A percentile compares a stretch with the other conserved stretches of the same genome.
phyloP scores from a whole-genome alignment of 2,113 vertebrate genomes.

The Sialia sialis region DNA sequence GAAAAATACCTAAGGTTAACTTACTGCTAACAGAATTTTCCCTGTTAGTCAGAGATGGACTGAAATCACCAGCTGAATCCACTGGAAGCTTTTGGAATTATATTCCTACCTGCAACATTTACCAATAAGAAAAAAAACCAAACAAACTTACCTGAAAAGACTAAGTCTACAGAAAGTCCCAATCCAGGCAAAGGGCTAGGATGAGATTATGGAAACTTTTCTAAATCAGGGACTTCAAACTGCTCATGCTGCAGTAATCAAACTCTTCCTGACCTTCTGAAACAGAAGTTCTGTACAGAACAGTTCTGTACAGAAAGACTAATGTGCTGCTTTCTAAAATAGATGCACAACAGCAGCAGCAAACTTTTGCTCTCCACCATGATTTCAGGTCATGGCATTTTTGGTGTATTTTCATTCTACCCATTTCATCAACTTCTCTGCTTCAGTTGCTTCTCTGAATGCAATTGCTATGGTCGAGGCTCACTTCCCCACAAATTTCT shows the following conservation, averaged over 20 bases:
- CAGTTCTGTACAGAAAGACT: not conserved
- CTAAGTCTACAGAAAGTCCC: not conserved
- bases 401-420: not conserved
- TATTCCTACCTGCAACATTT: not conserved
- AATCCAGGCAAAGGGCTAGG: not conserved
- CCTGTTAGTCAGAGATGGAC: not conserved
- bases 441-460: not conserved
- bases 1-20: not conserved
- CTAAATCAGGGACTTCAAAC: not conserved
- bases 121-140: not conserved
- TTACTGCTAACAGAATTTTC: not conserved
- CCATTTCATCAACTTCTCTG: not conserved
- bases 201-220: not conserved
- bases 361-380: not conserved
- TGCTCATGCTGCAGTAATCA: not conserved
- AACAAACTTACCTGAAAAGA: not conserved
- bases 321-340: not conserved
- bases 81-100: not conserved
- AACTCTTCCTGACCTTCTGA: not conserved
- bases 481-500: not conserved
- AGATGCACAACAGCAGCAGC: not conserved
- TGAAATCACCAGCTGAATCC: not conserved
- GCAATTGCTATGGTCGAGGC: accelerated
- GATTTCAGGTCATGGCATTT: not conserved
- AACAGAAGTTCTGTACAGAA: not conserved